Percentiles rank a stretch among this genome's conserved stretches.
phyloP scores from a whole-genome alignment of 2,888 invertebrate genomes.

The Xanthorhoe designata region DNA sequence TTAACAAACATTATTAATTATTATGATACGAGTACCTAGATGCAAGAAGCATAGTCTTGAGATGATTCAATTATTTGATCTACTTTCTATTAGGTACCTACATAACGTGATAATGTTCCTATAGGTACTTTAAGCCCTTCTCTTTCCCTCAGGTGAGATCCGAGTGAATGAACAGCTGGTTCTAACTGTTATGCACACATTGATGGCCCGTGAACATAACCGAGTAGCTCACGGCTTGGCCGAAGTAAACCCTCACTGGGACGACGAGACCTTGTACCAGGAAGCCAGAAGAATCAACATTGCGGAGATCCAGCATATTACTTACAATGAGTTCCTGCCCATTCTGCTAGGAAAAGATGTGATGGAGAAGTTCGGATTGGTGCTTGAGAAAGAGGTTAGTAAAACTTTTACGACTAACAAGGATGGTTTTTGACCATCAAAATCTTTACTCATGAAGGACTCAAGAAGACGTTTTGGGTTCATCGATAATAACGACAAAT shows the following conservation, averaged over 20 bases:
- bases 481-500: too few species aligned
- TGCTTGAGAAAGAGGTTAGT: slow-evolving; percentile 90
- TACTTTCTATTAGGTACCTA: too few species aligned
- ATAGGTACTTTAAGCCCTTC: slow-evolving; percentile 44
- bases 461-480: too few species aligned
- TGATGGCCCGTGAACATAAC: slow-evolving; percentile 97
- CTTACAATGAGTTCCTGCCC: slow-evolving; percentile 95
- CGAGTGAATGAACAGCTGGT: slow-evolving; percentile 96
- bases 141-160: slow-evolving; percentile 89
- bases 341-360: slow-evolving; percentile 95
- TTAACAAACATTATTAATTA: too few species aligned
- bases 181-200: slow-evolving; percentile 95
- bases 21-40: too few species aligned
- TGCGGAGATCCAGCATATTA: slow-evolving; percentile 95
- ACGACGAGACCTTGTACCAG: slow-evolving; percentile 96
- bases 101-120: too few species aligned
- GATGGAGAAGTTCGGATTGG: slow-evolving; percentile 95
- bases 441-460: not conserved
- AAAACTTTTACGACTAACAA: not conserved
- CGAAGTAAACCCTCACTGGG: slow-evolving; percentile 96
- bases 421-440: not conserved
- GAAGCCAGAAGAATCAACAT: slow-evolving; percentile 94
- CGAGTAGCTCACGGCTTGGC: slow-evolving; percentile 91
- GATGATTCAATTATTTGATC: too few species aligned
- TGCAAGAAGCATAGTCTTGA: too few species aligned